Conservation (phyloP, 2,797 vertebrate genomes). For the Lagodon rhomboides region DNA sequence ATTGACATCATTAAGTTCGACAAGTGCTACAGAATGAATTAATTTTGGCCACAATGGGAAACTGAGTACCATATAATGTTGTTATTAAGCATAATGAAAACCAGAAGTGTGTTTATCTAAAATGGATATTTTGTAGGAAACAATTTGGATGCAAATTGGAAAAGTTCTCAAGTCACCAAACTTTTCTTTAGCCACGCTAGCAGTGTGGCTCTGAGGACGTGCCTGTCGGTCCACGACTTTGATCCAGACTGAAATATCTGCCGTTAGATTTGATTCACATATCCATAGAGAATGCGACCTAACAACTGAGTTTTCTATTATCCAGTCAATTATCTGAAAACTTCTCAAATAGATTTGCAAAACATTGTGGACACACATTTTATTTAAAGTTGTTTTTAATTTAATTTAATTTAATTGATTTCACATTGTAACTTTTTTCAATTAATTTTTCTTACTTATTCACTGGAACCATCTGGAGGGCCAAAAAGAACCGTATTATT, state of each 20-base stretch:
- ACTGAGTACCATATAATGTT: background rate
- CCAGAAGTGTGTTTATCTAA: background rate
- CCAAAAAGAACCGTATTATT: too few relatives aligned
- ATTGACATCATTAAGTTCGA: background rate
- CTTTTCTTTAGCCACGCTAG: too few relatives aligned
- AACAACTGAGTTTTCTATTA: background rate
- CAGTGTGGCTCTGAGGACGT: background rate
- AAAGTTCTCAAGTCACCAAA: background rate
- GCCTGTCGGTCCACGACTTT: background rate
- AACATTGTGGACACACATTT: background rate
- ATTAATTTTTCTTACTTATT: too few relatives aligned
- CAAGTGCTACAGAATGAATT: background rate
- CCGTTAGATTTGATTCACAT: background rate
- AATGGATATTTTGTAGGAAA: background rate
- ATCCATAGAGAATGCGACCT: background rate
- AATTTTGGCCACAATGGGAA: background rate
- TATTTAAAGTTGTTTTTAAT: too few relatives aligned
- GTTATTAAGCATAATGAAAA: background rate
- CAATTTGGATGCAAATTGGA: conserved; percentile 10
- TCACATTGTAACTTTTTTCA: too few relatives aligned
- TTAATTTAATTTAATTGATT: too few relatives aligned
- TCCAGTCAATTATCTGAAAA: background rate
- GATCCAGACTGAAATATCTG: background rate
- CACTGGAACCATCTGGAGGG: too few relatives aligned
- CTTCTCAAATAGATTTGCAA: background rate